Evolutionary conservation across 64 coral and sea anemone genomes (phyloP).

Genomic region (Montipora cactus): DNA sequence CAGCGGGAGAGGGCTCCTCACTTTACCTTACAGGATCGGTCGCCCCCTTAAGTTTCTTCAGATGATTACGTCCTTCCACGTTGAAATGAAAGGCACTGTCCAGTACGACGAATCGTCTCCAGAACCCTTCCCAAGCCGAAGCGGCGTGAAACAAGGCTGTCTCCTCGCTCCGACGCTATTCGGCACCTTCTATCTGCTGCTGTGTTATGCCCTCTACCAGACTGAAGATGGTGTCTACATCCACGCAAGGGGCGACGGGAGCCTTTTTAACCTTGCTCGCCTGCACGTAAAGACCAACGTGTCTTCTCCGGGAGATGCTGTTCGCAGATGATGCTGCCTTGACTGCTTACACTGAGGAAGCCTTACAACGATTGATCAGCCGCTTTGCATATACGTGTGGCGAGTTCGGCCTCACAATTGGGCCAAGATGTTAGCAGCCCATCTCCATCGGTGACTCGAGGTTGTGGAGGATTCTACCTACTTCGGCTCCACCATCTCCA

Average conservation of each 20-base stretch:
- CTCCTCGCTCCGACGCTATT: conserved; percentile 19
- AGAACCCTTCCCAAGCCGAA: background rate
- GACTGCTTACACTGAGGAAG: background rate
- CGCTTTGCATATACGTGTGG: too few relatives aligned
- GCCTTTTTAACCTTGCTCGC: background rate
- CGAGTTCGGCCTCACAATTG: background rate
- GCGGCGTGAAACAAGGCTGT: conserved; percentile 36
- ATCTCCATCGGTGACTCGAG: conserved; percentile 5
- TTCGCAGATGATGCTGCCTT: conserved; percentile 6
- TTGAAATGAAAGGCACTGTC: background rate
- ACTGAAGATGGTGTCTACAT: background rate
- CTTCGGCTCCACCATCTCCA: conserved; percentile 42
- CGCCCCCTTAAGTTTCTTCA: conserved; percentile 5
- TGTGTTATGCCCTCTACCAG: background rate
- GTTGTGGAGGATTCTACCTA: conserved; percentile 41
- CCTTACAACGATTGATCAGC: background rate
- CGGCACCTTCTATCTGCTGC: background rate
- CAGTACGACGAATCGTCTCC: background rate
- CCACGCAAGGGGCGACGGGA: background rate
- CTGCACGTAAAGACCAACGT: background rate
- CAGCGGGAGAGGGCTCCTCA: conserved; percentile 6
- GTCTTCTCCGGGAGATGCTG: background rate
- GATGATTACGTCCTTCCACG: too few relatives aligned
- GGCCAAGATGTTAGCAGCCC: background rate
- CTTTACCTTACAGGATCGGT: background rate